Conservation (phyloP, 2,888 invertebrate genomes). For the Zaprionus obscuricornis region DNA sequence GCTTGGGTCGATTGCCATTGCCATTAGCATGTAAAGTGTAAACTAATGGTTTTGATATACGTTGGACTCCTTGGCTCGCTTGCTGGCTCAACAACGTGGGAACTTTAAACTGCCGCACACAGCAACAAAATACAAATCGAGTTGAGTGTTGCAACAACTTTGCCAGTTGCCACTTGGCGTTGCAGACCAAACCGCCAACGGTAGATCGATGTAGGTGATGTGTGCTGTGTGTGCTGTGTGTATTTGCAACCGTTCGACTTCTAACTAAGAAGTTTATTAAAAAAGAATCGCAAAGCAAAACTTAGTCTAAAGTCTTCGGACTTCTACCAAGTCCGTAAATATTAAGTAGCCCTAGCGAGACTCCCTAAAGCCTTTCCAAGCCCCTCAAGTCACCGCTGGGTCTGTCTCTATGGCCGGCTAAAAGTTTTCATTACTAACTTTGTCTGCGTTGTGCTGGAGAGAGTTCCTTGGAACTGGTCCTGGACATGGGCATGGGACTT, state of each 20-base stretch:
- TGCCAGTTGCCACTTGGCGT: neutral
- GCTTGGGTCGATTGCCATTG: slow-evolving; percentile 27
- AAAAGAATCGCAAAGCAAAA: slow-evolving; percentile 28
- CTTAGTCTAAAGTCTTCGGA: no score
- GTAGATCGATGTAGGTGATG: neutral
- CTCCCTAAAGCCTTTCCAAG: no score
- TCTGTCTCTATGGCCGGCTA: slow-evolving; percentile 10
- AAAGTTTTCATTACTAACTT: slow-evolving; percentile 46
- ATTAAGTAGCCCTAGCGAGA: slow-evolving; percentile 38
- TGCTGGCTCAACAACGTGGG: slow-evolving; percentile 71
- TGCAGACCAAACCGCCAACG: neutral
- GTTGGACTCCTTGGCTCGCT: slow-evolving; percentile 43
- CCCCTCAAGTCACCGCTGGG: slow-evolving; percentile 7
- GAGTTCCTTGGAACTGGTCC: slow-evolving; percentile 76
- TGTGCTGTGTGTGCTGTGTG: no score
- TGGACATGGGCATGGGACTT: no score
- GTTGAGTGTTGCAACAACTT: slow-evolving; percentile 6
- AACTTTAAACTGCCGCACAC: slow-evolving; percentile 47
- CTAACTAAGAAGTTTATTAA: slow-evolving; percentile 68
- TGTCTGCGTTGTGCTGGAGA: slow-evolving; percentile 53
- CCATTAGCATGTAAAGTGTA: slow-evolving; percentile 81
- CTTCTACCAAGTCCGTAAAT: slow-evolving; percentile 21
- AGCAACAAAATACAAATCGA: slow-evolving; percentile 9
- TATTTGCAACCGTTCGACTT: slow-evolving; percentile 16
- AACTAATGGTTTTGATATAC: slow-evolving; percentile 80